phyloP scores from a whole-genome alignment of 2,888 invertebrate genomes.

The Anoplius nigerrimus region DNA sequence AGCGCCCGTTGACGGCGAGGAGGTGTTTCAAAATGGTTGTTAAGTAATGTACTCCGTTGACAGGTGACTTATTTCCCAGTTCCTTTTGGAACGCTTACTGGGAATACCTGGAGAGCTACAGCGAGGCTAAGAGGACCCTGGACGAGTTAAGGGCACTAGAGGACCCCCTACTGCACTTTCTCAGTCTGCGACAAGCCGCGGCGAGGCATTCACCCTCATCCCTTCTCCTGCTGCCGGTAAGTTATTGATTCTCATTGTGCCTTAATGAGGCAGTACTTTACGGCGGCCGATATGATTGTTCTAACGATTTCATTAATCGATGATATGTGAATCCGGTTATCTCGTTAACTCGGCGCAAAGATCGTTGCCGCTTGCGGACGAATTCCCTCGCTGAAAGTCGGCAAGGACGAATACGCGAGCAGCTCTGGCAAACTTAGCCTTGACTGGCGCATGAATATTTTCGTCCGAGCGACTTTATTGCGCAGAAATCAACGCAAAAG shows the following conservation, averaged over 20 bases:
- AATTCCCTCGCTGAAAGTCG: too few relatives aligned
- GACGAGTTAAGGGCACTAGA: constrained; percentile 80
- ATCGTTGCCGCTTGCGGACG: too few relatives aligned
- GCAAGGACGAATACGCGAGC: too few relatives aligned
- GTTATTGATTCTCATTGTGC: constrained; percentile 67
- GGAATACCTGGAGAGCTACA: constrained; percentile 80
- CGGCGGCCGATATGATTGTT: background rate
- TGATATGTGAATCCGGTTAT: too few relatives aligned
- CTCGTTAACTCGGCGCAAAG: too few relatives aligned
- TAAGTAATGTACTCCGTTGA: background rate
- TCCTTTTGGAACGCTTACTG: constrained; percentile 82
- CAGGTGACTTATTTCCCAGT: constrained; percentile 80
- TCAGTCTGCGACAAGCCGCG: constrained; percentile 81
- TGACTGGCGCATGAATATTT: too few relatives aligned
- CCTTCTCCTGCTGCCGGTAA: constrained; percentile 83
- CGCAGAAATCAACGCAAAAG: too few relatives aligned
- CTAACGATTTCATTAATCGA: too few relatives aligned
- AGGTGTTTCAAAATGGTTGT: too few relatives aligned
- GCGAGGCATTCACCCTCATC: constrained; percentile 81
- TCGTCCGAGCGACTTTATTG: too few relatives aligned
- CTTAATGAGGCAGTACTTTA: background rate
- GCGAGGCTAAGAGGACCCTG: constrained; percentile 79
- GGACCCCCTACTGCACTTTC: constrained; percentile 82
- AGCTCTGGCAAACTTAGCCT: too few relatives aligned
- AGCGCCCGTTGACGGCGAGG: too few relatives aligned